phyloP scores from a whole-genome alignment of 2,113 vertebrate species.

The Mormyrus lacerda region DNA sequence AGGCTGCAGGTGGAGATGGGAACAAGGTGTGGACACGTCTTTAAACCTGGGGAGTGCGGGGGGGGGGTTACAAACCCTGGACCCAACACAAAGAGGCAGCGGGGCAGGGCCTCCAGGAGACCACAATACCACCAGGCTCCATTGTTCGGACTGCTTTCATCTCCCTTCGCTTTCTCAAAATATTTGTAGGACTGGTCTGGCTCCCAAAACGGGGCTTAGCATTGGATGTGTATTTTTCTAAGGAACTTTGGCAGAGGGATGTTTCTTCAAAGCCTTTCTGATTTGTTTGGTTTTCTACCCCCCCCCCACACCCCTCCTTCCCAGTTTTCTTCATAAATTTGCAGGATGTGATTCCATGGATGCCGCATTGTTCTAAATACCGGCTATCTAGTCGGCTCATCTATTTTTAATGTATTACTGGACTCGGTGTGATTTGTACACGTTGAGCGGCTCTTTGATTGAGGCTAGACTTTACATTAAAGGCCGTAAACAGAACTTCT shows the following conservation, averaged over 20 bases:
- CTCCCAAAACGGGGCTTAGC: neutral
- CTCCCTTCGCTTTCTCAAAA: constrained; percentile 12
- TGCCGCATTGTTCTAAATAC: neutral
- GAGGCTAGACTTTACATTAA: neutral
- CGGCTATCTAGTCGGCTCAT: constrained; percentile 38
- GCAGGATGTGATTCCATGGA: constrained; percentile 7
- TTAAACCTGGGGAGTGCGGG: neutral
- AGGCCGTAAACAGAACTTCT: neutral
- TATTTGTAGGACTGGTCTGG: constrained; percentile 11
- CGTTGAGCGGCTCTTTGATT: neutral
- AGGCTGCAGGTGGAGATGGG: constrained; percentile 22
- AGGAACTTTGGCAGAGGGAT: constrained; percentile 17
- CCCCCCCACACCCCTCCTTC: neutral
- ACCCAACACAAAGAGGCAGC: constrained; percentile 18
- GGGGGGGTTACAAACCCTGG: neutral
- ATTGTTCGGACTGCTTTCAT: constrained; percentile 22
- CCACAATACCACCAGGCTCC: neutral
- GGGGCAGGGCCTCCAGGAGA: neutral
- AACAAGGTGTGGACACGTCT: constrained; percentile 16
- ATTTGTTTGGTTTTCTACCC: constrained; percentile 1
- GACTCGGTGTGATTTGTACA: constrained; percentile 46
- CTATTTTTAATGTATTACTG: constrained; percentile 60
- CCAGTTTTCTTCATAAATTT: constrained; percentile 2
- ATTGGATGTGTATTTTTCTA: constrained; percentile 18
- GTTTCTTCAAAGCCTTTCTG: constrained; percentile 23